Base-by-base conservation (phyloP, 2,888 invertebrate species). In the Oscheius sp. region DNA sequence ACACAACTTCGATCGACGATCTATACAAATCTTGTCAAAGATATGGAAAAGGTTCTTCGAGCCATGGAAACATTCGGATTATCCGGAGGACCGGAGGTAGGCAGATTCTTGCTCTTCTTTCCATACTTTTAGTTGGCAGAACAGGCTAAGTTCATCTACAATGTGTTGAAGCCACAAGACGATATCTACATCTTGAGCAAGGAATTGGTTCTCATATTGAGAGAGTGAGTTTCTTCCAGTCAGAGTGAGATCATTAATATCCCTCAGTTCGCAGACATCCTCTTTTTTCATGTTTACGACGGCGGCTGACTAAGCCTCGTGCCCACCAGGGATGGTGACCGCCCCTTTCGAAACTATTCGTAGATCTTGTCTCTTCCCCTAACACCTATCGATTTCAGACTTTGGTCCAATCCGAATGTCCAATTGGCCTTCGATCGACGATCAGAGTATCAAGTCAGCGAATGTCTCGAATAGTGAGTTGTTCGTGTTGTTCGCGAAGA, bases 351-450 rank as follows among this genome's bases (percentile, higher is more conserved):
- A n/a, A n/a, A n/a, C n/a, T n/a, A n/a, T n/a, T n/a, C n/a, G n/a
- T n/a, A n/a, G n/a, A n/a, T n/a, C n/a, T n/a, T n/a, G n/a, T n/a
- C n/a, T n/a, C n/a, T n/a, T n/a, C n/a, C n/a, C n/a, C n/a, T n/a
- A n/a, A 50, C 24, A n/a, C 30, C 50, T 26, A 6, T 28, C 41
- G 20, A 41, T 65, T 64, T 9, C 56, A 64, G 67, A 8, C 59
- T 78, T 26, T 80, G 77, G 77, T 62, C 66, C n/a, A 73, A 77
- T 38, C 66, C 57, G 8, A 67, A 33, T 22, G 61, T 77, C 26
- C 72, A 75, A 47, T 70, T 70, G 51, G 67, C 75, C 0, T 75
- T 70, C 66, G 64, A 70, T 9, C 56, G 73, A 0, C 33, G 71
- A 41, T 24, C 71, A 32, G 74, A 76, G 47, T 73, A 69, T 50